Conservation (phyloP, 2,113 vertebrate species). For the Pongo abelii region DNA sequence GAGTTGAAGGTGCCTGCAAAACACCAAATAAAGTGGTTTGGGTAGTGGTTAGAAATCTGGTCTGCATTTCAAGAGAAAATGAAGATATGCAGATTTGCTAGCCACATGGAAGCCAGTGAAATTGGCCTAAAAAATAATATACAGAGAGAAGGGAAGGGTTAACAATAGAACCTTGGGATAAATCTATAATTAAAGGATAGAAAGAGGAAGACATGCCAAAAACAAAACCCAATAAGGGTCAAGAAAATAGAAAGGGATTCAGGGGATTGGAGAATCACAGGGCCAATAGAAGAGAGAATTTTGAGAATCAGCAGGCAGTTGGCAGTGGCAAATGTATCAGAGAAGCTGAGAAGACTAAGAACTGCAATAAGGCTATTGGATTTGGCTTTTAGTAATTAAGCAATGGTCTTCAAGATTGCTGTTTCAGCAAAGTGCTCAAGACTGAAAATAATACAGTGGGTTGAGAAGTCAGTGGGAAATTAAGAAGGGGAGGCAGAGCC, state of each 20-base stretch:
- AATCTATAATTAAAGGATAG: background rate
- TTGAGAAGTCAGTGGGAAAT: background rate
- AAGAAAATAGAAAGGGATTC: constrained; percentile 6
- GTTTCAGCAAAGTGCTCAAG: background rate
- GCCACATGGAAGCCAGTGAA: background rate
- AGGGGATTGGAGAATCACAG: background rate
- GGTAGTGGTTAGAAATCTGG: background rate
- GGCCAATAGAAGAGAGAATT: background rate
- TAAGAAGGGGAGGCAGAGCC: background rate
- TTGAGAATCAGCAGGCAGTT: background rate
- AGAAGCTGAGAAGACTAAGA: background rate
- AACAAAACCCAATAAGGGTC: background rate
- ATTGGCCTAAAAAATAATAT: background rate
- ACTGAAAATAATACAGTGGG: background rate
- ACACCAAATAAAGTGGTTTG: background rate
- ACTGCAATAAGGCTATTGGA: background rate
- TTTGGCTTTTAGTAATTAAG: background rate
- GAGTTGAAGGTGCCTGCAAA: background rate
- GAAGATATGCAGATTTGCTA: background rate
- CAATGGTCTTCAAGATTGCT: background rate
- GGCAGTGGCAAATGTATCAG: background rate
- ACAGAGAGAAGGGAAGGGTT: background rate
- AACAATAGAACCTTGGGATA: background rate
- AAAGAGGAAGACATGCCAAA: background rate
- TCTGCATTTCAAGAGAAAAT: constrained; percentile 15